Conservation (phyloP, 2,888 invertebrate genomes). For the Onthophagus sagittarius region DNA sequence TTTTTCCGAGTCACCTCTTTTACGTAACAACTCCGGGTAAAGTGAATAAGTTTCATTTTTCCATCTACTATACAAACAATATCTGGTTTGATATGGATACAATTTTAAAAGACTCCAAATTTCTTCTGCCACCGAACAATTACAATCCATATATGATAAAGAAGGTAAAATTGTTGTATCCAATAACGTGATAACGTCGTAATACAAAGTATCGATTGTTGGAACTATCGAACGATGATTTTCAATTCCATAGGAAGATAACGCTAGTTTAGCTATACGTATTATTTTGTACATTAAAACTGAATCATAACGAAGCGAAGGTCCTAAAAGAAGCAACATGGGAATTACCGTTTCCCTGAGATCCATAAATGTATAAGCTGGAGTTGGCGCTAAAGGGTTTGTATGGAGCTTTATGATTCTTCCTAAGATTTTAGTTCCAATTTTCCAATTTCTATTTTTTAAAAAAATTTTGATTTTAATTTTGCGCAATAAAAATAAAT, state of each 20-base stretch:
- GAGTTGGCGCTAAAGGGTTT: constrained; percentile 60
- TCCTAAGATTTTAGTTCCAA: constrained; percentile 67
- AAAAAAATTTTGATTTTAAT: background rate
- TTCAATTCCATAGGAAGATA: constrained; percentile 41
- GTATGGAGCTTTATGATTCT: constrained; percentile 52
- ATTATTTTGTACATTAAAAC: constrained; percentile 85
- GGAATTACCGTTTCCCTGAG: constrained; percentile 76
- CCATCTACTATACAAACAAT: constrained; percentile 91
- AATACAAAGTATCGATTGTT: constrained; percentile 62
- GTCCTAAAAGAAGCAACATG: constrained; percentile 81
- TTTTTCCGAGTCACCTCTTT: constrained; percentile 83
- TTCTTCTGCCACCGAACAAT: constrained; percentile 95
- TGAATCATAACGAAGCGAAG: constrained; percentile 83
- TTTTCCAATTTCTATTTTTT: constrained; percentile 63
- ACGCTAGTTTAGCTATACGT: constrained; percentile 50
- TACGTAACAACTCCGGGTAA: constrained; percentile 80
- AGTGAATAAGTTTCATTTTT: constrained; percentile 83
- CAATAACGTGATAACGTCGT: constrained; percentile 78
- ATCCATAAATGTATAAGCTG: constrained; percentile 67
- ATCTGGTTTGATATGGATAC: constrained; percentile 82
- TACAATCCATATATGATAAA: constrained; percentile 86
- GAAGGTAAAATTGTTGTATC: constrained; percentile 89
- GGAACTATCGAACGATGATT: constrained; percentile 34
- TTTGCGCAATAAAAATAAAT: background rate
- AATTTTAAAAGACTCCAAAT: constrained; percentile 86